Percentiles rank a stretch among this genome's conserved stretches.
Conservation (phyloP, 2,888 invertebrate genomes). For the Tetragonula carbonaria region DNA sequence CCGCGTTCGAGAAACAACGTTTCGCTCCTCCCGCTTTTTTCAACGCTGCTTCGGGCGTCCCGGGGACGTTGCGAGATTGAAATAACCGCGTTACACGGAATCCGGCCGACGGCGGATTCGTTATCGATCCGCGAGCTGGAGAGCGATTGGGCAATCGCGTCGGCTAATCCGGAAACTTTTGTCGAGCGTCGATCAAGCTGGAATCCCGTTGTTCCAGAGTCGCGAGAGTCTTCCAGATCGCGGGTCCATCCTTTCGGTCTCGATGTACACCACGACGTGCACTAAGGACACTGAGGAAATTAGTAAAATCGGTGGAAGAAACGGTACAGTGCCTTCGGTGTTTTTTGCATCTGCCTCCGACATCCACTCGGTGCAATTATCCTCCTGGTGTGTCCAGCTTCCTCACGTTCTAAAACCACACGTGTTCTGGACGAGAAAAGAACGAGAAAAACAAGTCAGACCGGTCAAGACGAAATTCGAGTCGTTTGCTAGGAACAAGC, state of each 20-base stretch:
- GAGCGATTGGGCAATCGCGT: slow-evolving; percentile 6
- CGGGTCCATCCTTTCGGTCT: neutral
- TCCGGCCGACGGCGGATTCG: neutral
- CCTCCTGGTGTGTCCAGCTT: neutral
- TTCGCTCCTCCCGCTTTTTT: neutral
- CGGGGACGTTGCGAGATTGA: slow-evolving; percentile 6
- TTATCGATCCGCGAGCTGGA: slow-evolving; percentile 17
- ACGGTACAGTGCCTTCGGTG: no score
- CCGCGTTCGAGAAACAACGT: neutral
- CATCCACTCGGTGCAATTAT: neutral
- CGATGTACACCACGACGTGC: neutral
- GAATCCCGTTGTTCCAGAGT: neutral
- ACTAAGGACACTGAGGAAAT: neutral
- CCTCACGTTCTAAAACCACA: neutral
- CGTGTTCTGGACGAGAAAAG: neutral
- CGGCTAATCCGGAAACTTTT: slow-evolving; percentile 14
- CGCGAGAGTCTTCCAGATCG: neutral
- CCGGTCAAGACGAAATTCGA: neutral
- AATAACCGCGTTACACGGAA: slow-evolving; percentile 25
- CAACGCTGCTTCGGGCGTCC: neutral
- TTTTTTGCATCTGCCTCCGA: neutral
- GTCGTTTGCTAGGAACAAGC: no score
- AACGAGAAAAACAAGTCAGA: neutral
- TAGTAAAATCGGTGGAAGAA: neutral
- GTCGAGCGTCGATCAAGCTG: neutral